Conservation (phyloP, 2,797 vertebrate species). For the Liasis olivaceus region DNA sequence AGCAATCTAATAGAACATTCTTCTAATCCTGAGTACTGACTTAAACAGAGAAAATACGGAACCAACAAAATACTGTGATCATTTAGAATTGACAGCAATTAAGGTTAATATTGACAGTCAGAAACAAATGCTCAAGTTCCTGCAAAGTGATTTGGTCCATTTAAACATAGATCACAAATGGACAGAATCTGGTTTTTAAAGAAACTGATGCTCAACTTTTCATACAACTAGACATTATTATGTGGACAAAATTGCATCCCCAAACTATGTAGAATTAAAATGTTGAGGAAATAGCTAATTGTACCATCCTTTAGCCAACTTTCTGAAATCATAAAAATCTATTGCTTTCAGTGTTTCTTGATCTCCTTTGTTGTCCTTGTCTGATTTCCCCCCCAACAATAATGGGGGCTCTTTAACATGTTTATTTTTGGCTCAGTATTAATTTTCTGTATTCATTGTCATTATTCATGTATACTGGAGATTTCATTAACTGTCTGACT, state of each 20-base stretch:
- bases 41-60: neutral
- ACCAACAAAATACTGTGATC: no score
- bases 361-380: neutral
- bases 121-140: neutral
- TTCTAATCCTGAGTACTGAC: no score
- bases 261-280: neutral
- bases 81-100: no score
- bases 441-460: conserved; percentile 24
- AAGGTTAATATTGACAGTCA: neutral
- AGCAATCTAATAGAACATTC: neutral
- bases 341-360: neutral
- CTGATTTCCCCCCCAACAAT: neutral
- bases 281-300: neutral
- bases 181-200: neutral
- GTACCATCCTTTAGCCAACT: neutral
- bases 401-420: conserved; percentile 16
- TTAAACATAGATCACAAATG: neutral
- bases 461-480: conserved; percentile 27
- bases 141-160: neutral
- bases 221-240: neutral
- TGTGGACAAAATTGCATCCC: neutral
- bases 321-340: neutral
- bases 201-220: neutral
- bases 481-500: conserved; percentile 52
- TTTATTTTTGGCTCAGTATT: neutral